Evolutionary conservation across 2,797 vertebrate genomes (phyloP).

Genomic region (Melanogrammus aeglefinus): DNA sequence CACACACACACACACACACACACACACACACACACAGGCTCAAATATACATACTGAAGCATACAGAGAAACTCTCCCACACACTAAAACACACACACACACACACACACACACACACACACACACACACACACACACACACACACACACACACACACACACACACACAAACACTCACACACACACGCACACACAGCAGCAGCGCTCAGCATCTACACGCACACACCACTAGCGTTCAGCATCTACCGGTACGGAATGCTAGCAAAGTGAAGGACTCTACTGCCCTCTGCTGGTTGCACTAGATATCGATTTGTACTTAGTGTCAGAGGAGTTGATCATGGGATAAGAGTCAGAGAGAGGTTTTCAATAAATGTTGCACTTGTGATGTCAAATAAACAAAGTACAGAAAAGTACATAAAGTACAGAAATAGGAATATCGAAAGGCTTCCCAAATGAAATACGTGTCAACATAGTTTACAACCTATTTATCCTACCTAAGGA

Average conservation of each 20-base stretch:
- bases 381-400: not conserved
- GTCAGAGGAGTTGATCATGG: not conserved
- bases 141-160: not conserved
- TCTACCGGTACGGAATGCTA: not conserved
- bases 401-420: no score
- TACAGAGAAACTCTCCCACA: no score
- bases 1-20: not conserved
- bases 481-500: not conserved
- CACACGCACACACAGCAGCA: not conserved
- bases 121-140: not conserved
- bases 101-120: not conserved
- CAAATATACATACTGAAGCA: no score
- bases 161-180: not conserved
- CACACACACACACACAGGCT: no score
- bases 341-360: not conserved
- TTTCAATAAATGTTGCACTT: not conserved
- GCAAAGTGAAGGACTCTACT: conserved; percentile 55
- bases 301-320: not conserved
- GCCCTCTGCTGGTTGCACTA: conserved; percentile 57
- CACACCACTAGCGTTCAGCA: not conserved
- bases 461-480: conserved; percentile 27
- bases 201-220: not conserved
- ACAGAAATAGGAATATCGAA: not conserved
- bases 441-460: conserved; percentile 25
- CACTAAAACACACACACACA: no score